Evolutionary conservation across 2,113 vertebrate species (phyloP).

Genomic region (Ageneiosus marmoratus): DNA sequence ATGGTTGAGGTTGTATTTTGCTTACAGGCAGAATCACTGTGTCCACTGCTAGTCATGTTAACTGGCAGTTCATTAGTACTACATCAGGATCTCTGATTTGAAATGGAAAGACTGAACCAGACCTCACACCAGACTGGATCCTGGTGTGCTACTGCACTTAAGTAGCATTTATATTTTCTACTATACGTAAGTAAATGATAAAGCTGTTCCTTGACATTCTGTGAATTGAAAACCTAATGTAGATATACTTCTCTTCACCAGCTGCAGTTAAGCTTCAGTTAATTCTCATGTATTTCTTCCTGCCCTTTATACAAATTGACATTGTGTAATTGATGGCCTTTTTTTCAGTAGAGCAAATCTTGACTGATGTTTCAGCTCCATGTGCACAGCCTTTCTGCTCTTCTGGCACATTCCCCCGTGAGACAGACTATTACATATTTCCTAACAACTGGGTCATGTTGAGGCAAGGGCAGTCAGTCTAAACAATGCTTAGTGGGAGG

Average conservation of each 20-base stretch:
- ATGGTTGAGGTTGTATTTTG: background rate
- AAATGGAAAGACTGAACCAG: background rate
- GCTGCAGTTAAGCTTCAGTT: background rate
- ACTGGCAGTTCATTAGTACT: background rate
- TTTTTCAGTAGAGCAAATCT: slow-evolving; percentile 20
- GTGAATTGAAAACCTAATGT: background rate
- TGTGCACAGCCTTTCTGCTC: slow-evolving; percentile 9
- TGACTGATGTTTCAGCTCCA: slow-evolving; percentile 40
- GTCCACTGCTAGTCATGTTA: background rate
- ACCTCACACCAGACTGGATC: background rate
- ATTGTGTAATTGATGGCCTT: slow-evolving; percentile 12
- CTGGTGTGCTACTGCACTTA: no score
- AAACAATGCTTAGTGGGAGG: slow-evolving; percentile 47
- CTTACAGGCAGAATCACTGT: background rate
- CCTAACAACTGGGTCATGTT: slow-evolving; percentile 42
- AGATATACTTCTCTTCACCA: background rate
- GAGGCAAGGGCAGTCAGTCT: slow-evolving; percentile 39
- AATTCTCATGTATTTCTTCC: background rate
- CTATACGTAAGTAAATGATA: background rate
- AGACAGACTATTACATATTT: slow-evolving; percentile 38
- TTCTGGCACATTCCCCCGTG: slow-evolving; percentile 14
- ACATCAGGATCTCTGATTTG: background rate
- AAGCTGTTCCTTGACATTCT: background rate
- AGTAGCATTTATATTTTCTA: background rate
- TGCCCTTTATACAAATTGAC: slow-evolving; percentile 14